Base-by-base conservation (phyloP, 2,888 invertebrate genomes). In the Hesperia comma region DNA sequence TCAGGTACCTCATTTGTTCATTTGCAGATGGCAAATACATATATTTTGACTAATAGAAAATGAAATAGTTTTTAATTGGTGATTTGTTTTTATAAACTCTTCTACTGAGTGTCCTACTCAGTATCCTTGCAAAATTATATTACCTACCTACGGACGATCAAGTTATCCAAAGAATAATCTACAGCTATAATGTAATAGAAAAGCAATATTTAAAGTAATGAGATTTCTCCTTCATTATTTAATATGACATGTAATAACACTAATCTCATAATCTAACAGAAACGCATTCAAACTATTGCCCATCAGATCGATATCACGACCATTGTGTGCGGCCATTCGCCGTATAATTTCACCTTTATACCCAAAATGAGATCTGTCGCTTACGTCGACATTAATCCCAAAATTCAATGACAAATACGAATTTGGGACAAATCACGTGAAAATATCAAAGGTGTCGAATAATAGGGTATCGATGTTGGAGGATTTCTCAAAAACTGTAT, bases 311-410 rank as follows among this genome's bases (percentile, higher is more conserved):
- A 8, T 17, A 43, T 33, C 19, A 43, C 37, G 0, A 32, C 56
- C 49, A 63, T 63, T 63, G 49, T 57, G 33, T 21, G 15, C 40
- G 12, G 14, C 40, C 56, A 49, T 40, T 40, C 6, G 26, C n/a
- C 63, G 26, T 57, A 63, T 51, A 43, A 64, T 58, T 57, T 53
- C 41, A 57, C 64, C 17, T 63, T 63, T 63, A 15, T 21, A 56
- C n/a, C 64, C 64, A 70, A 73, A 72, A 75, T 72, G 69, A 70
- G 69, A 74, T 68, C 68, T 69, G 74, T 72, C 71, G 70, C 71
- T 71, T 71, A 71, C 70, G 61, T 58, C 71, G 68, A 71, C 75
- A 77, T 76, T 77, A 77, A 79, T 77, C 76, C 75, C 72, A 54
- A 57, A 56, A 69, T 71, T 72, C 74, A 73, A 75, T 73, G 72